Percentiles rank a stretch among this genome's conserved stretches.
These are phyloP conservation scores for Phyllotreta striolata DNA, from an alignment of 2,888 invertebrate genomes.

Conservation along the genomic window DNA sequence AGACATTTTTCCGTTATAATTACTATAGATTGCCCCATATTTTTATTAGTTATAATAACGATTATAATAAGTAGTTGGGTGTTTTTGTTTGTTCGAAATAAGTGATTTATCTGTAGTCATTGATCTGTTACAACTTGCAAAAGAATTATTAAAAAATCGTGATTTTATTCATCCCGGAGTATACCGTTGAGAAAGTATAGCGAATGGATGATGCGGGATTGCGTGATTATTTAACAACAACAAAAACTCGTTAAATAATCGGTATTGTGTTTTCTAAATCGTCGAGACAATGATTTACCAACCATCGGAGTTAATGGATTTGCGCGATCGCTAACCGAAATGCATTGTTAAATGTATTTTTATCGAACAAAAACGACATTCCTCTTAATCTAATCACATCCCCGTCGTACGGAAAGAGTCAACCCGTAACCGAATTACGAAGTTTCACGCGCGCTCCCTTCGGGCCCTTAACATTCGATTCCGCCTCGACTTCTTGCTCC, in stretches of 20 bases:
- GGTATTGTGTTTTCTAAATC: slow-evolving; percentile 19
- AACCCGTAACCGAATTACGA: no score
- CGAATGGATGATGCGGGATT: slow-evolving; percentile 12
- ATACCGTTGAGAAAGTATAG: slow-evolving; percentile 21
- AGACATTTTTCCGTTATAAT: no score
- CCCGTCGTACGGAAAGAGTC: no score
- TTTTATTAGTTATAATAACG: background rate
- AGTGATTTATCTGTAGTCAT: background rate
- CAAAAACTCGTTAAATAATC: slow-evolving; percentile 19
- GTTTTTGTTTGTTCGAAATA: background rate
- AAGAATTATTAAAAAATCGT: slow-evolving; percentile 9
- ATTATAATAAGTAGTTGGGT: background rate
- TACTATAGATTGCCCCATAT: no score
- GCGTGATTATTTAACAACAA: slow-evolving; percentile 5
- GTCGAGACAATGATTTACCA: slow-evolving; percentile 7
- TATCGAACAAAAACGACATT: no score
- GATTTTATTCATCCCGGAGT: background rate
- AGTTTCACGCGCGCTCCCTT: background rate
- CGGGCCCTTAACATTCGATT: background rate
- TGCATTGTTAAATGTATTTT: no score
- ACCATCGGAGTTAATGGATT: background rate
- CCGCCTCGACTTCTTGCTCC: slow-evolving; percentile 1
- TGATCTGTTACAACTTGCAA: slow-evolving; percentile 1
- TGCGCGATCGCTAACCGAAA: no score
- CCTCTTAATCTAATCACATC: no score